Percentiles rank a stretch among this genome's conserved stretches.
These are phyloP conservation scores for Drosophila meridionalis DNA, from an alignment of 2,888 invertebrate genomes.

Conservation along the genomic window DNA sequence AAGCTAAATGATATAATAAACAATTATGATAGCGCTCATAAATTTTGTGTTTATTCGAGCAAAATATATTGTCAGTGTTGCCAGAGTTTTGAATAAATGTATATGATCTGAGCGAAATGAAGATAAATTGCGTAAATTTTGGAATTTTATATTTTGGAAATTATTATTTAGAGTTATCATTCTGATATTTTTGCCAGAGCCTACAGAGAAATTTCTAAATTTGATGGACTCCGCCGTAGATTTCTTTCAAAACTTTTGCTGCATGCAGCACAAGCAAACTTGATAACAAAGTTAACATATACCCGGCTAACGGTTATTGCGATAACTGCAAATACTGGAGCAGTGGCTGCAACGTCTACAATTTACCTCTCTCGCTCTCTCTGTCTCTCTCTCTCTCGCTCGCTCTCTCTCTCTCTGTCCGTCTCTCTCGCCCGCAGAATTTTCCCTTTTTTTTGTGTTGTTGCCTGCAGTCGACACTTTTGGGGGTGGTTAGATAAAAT, in stretches of 20 bases:
- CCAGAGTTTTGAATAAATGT: neutral
- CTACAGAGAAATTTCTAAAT: neutral
- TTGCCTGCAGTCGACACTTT: conserved; percentile 71
- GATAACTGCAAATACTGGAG: conserved; percentile 51
- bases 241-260: neutral
- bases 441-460: conserved; percentile 56
- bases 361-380: conserved; percentile 24
- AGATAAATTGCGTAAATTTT: neutral
- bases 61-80: neutral
- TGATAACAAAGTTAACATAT: conserved; percentile 43
- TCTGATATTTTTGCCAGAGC: neutral
- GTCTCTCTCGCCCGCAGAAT: conserved; percentile 49
- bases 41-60: neutral
- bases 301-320: conserved; percentile 51
- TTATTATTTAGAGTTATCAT: neutral
- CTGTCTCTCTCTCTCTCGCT: neutral
- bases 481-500: conserved; percentile 80
- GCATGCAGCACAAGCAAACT: conserved; percentile 25
- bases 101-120: neutral
- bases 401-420: neutral
- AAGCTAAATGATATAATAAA: conserved; percentile 9
- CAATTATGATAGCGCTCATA: neutral
- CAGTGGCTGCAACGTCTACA: conserved; percentile 47
- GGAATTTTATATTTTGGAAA: neutral
- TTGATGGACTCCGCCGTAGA: neutral